Conservation (phyloP, 2,113 vertebrate genomes). For the Zosterops borbonicus region DNA sequence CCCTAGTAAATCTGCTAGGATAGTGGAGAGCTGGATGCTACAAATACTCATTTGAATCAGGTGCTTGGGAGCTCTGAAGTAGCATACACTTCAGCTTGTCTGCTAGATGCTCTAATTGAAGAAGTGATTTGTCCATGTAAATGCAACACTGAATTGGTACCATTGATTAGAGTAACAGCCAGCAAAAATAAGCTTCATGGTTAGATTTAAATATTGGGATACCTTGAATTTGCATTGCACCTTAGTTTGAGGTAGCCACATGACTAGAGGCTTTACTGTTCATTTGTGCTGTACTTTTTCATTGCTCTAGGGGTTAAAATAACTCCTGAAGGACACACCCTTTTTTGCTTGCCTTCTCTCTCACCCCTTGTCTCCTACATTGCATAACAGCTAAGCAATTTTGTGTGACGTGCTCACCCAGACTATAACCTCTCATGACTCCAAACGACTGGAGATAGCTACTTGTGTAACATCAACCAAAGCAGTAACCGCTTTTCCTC, state of each 20-base stretch:
- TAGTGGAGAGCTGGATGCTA: background rate
- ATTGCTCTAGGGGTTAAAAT: conserved; percentile 52
- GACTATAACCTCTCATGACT: background rate
- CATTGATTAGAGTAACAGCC: background rate
- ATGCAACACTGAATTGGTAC: background rate
- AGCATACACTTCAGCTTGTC: background rate
- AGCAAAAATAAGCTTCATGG: background rate
- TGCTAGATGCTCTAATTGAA: background rate
- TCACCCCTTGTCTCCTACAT: background rate
- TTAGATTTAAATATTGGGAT: background rate
- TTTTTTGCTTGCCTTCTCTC: background rate
- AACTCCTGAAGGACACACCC: background rate
- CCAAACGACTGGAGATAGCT: background rate
- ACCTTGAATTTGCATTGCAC: background rate
- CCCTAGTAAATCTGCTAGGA: background rate
- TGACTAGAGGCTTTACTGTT: background rate
- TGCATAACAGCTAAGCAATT: background rate
- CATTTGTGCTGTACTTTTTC: background rate
- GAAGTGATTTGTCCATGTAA: background rate
- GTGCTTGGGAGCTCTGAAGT: background rate
- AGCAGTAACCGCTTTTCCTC: background rate
- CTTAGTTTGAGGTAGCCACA: background rate
- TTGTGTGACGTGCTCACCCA: background rate
- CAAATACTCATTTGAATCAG: background rate
- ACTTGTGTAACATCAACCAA: background rate